A percentile compares a stretch with the other conserved stretches of the same genome.
Evolutionary conservation across 2,797 vertebrate species (phyloP).

Genomic region (Mallotus villosus): DNA sequence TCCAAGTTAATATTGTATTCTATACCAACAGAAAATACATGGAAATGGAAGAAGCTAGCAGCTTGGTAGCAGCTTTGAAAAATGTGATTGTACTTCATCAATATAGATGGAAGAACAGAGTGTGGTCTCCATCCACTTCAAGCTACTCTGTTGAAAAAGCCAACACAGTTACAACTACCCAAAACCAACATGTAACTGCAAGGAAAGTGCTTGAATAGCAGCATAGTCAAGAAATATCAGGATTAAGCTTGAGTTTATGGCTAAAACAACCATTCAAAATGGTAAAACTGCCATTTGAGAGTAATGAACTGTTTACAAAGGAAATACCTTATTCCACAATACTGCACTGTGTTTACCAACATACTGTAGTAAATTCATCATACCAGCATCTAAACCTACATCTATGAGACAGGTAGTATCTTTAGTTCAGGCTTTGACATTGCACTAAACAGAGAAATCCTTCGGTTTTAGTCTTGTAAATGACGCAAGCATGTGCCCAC

Average conservation of each 20-base stretch:
- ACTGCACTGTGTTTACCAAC: constrained; percentile 29
- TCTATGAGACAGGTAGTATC: constrained; percentile 22
- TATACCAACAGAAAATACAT: constrained; percentile 35
- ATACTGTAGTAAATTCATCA: constrained; percentile 31
- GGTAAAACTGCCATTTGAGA: constrained; percentile 45
- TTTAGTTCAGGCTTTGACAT: constrained; percentile 31
- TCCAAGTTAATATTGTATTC: constrained; percentile 52
- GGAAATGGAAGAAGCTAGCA: constrained; percentile 60
- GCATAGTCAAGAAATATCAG: constrained; percentile 46
- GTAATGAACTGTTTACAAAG: constrained; percentile 31
- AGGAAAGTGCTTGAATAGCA: constrained; percentile 49
- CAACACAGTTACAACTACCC: constrained; percentile 31
- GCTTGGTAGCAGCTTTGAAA: constrained; percentile 61
- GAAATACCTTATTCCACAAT: constrained; percentile 32
- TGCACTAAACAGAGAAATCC: constrained; percentile 25
- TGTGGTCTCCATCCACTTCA: constrained; percentile 7
- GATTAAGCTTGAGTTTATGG: constrained; percentile 52
- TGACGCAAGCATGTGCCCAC: constrained; percentile 36
- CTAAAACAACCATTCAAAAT: constrained; percentile 37
- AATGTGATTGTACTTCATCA: constrained; percentile 48
- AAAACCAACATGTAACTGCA: constrained; percentile 47
- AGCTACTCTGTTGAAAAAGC: constrained; percentile 25
- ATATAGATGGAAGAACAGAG: constrained; percentile 31
- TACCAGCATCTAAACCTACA: constrained; percentile 41
- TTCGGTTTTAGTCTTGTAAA: constrained; percentile 18